Conservation (phyloP, 2,113 vertebrate species). For the Sus scrofa region T2T-Sscrofa CM000820.6:12544501-12545000, state of each 20-base stretch:
- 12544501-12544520: neutral
- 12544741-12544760: neutral
- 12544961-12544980: slow-evolving; percentile 90
- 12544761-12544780: slow-evolving; percentile 86
- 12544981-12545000: slow-evolving; percentile 90
- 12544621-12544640: slow-evolving; percentile 59
- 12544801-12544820: slow-evolving; percentile 89
- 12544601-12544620: slow-evolving; percentile 47
- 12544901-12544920: slow-evolving; percentile 38
- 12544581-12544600: neutral
- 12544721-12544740: slow-evolving; percentile 87
- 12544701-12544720: slow-evolving; percentile 95
- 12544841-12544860: slow-evolving; percentile 74
- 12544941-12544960: slow-evolving; percentile 88
- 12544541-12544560: slow-evolving; percentile 34
- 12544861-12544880: neutral
- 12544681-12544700: slow-evolving; percentile 94
- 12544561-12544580: slow-evolving; percentile 6
- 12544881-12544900: slow-evolving; percentile 24
- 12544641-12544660: slow-evolving; percentile 85
- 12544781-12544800: slow-evolving; percentile 91
- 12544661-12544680: slow-evolving; percentile 89
- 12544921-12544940: neutral
- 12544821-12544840: slow-evolving; percentile 88
- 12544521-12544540: neutral